These are phyloP conservation scores for Lepidochrysops patricia DNA, from an alignment of 2,888 invertebrate genomes.

Conservation along the genomic window DNA sequence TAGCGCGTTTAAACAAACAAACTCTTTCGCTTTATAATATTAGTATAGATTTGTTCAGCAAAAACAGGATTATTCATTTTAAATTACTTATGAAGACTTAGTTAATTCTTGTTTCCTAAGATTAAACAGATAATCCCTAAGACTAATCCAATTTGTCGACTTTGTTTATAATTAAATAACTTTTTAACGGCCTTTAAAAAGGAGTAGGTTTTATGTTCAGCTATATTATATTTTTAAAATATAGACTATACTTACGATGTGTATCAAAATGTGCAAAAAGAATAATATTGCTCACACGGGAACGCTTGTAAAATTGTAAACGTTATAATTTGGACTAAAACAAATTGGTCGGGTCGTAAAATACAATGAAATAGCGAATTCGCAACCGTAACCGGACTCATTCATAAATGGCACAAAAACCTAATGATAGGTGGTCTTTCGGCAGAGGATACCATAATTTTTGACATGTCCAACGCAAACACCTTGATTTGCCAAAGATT, in stretches of 20 bases:
- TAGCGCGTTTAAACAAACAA: no score
- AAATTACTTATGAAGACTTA: no score
- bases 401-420: constrained; percentile 60
- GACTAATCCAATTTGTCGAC: background rate
- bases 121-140: background rate
- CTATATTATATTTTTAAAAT: background rate
- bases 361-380: constrained; percentile 42
- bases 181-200: no score
- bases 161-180: background rate
- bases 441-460: constrained; percentile 53
- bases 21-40: no score
- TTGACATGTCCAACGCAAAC: constrained; percentile 59
- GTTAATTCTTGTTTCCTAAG: no score
- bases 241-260: background rate
- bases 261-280: no score
- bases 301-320: background rate
- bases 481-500: constrained; percentile 49
- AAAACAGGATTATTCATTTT: no score
- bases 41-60: no score
- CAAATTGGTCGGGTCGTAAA: constrained; percentile 32
- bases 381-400: constrained; percentile 49
- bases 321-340: constrained; percentile 1
- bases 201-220: no score
- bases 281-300: background rate
- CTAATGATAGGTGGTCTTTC: constrained; percentile 54